Evolutionary conservation across 2,888 invertebrate species (phyloP).

Genomic region (Carterocephalus palaemon): DNA sequence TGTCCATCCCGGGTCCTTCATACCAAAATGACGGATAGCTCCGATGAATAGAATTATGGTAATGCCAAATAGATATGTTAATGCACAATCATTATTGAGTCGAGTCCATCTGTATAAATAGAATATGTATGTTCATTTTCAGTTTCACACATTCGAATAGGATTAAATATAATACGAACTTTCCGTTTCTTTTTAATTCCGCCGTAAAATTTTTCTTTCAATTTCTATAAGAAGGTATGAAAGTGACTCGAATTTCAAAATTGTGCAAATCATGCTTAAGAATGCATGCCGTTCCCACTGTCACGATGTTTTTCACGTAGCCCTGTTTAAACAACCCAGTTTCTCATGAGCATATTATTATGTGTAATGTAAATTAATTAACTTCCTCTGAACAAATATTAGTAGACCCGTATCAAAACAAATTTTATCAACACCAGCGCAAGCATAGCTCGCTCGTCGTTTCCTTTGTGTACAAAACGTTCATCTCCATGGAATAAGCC

Average conservation of each 20-base stretch:
- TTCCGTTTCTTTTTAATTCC: slow-evolving; percentile 13
- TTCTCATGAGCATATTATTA: slow-evolving; percentile 1
- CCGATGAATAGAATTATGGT: slow-evolving; percentile 68
- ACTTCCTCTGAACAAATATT: slow-evolving; percentile 12
- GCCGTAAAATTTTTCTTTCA: too few species aligned
- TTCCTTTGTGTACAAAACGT: slow-evolving; percentile 10
- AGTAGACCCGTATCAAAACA: too few species aligned
- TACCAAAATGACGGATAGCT: slow-evolving; percentile 61
- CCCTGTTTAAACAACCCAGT: slow-evolving; percentile 9
- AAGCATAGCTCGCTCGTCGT: too few species aligned
- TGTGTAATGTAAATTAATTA: slow-evolving; percentile 1
- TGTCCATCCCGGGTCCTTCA: slow-evolving; percentile 52
- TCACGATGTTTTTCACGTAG: not conserved
- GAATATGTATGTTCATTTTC: slow-evolving; percentile 46
- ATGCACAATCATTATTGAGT: slow-evolving; percentile 62
- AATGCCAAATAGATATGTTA: slow-evolving; percentile 71
- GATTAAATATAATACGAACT: slow-evolving; percentile 28
- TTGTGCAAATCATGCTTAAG: too few species aligned
- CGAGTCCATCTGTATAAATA: slow-evolving; percentile 57
- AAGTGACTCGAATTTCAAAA: too few species aligned
- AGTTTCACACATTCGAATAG: slow-evolving; percentile 49
- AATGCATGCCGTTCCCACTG: not conserved
- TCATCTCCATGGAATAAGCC: slow-evolving; percentile 20
- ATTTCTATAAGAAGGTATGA: too few species aligned
- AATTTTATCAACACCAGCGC: too few species aligned